Conservation (phyloP, 2,797 vertebrate genomes). For the Crocidura indochinensis region DNA sequence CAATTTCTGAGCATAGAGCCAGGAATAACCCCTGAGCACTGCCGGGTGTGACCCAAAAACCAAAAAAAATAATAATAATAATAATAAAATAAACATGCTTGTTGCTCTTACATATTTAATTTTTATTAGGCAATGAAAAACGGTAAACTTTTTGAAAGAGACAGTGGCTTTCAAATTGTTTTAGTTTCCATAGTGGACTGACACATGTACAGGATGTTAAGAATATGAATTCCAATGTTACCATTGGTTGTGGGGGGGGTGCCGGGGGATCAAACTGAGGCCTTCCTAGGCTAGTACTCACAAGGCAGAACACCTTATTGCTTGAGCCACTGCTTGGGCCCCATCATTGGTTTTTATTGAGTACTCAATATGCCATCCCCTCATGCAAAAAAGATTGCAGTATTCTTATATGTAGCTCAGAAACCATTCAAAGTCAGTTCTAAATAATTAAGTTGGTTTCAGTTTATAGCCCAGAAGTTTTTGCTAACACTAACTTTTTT, state of each 20-base stretch:
- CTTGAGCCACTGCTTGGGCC: too few species aligned
- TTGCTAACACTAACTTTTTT: constrained; percentile 76
- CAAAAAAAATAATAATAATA: too few species aligned
- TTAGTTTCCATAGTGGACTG: not conserved
- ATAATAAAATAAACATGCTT: too few species aligned
- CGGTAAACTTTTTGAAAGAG: constrained; percentile 27
- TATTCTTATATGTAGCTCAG: not conserved
- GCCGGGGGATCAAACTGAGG: too few species aligned
- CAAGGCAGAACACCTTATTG: too few species aligned
- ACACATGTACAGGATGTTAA: not conserved
- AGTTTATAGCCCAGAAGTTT: constrained; percentile 73
- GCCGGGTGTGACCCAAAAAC: too few species aligned
- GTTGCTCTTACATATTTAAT: not conserved
- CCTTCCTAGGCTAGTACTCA: too few species aligned
- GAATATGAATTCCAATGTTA: not conserved
- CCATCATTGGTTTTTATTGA: not conserved
- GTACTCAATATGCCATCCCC: not conserved
- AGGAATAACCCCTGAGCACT: too few species aligned
- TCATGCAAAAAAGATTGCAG: constrained; percentile 16
- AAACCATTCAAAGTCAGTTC: constrained; percentile 62
- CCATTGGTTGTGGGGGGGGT: too few species aligned
- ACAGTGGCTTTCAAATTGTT: not conserved
- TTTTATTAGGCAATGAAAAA: not conserved
- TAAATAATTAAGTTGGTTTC: constrained; percentile 76
- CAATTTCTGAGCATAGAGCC: too few species aligned